These are phyloP conservation scores for Entosphenus tridentatus DNA, from an alignment of 2,113 vertebrate genomes.

Conservation along the genomic window DNA sequence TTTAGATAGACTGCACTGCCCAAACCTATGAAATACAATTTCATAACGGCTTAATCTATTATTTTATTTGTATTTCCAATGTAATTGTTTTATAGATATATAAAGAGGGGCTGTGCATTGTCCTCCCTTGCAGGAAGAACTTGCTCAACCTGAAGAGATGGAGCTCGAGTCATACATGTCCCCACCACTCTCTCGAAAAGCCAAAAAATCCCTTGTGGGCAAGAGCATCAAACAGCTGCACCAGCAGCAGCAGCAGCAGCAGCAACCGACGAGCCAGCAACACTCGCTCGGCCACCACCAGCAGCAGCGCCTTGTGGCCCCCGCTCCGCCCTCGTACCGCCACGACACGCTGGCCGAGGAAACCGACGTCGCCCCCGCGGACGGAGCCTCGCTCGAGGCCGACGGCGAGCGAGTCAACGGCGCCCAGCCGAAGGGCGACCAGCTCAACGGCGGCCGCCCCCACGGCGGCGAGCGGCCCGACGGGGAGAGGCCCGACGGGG, in stretches of 20 bases:
- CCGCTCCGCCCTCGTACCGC: conserved; percentile 24
- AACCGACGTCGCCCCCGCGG: too few relatives aligned
- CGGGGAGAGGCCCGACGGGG: too few relatives aligned
- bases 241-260: conserved; percentile 45
- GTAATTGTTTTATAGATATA: conserved; percentile 17
- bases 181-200: background rate
- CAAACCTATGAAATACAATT: background rate
- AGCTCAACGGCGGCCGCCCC: conserved; percentile 27
- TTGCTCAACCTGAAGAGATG: conserved; percentile 45
- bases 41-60: conserved; percentile 11
- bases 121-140: conserved; percentile 42
- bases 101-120: too few relatives aligned
- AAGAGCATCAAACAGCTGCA: conserved; percentile 31
- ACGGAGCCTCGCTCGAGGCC: too few relatives aligned
- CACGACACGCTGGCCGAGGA: conserved; percentile 37
- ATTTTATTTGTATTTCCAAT: conserved; percentile 15
- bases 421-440: conserved; percentile 35
- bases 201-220: too few relatives aligned
- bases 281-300: conserved; percentile 31
- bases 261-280: conserved; percentile 27
- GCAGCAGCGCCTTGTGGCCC: conserved; percentile 24
- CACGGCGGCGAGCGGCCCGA: conserved; percentile 26
- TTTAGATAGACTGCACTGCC: conserved; percentile 9
- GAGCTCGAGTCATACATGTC: conserved; percentile 56
- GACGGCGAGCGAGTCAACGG: too few relatives aligned